Base-by-base conservation (phyloP, 2,888 invertebrate species). In the Tetragonula carbonaria region DNA sequence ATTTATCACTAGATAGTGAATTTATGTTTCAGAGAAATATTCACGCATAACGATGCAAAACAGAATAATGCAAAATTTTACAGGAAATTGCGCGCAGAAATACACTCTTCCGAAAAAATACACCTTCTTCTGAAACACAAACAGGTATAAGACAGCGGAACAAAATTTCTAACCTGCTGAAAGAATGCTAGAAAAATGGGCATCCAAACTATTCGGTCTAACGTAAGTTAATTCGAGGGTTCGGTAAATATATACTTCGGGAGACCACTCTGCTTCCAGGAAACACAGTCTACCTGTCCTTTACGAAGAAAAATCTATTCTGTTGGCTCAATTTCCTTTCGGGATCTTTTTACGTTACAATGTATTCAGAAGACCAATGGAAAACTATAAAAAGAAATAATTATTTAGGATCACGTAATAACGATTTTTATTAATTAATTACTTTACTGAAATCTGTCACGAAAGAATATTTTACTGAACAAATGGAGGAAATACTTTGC, bases 221-320 rank as follows among this genome's bases (percentile, higher is more conserved):
- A 72, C 75, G 21, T 65, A 67, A 76, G 70, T 53, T 70, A 74
- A 82, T 65, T 79, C 21, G 65, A 65, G 70, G 38, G 55, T 82
- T 77, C 13, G 57, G n/a, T 77, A 70, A 65, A 57, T 53, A 65
- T 63, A 63, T 81, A 81, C 68, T 74, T 45, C 65, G 71, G 71
- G 33, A 74, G 74, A 77, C 74, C 74, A 66, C 53, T 70, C 70
- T 70, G 50, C 55, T 82, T 82, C 82, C 70, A 71, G 45, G 82
- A 77, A 84, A 57, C 53, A 33, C 28, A 62, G 23, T 84, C 73
- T 82, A 83, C 82, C 82, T 83, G 82, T 53, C 65, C 70, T 65
- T 45, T 57, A 51, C 38, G 13, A 73, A 73, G 23, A 18, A 65
- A 55, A 70, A 70, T 57, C 55, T 28, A 74, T 74, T 74, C 55